Evolutionary conservation across 92 coral and sea anemone species (phyloP), one percentile per base, ranked within the genome.

Genomic region (Phymanthus crucifer): DNA sequence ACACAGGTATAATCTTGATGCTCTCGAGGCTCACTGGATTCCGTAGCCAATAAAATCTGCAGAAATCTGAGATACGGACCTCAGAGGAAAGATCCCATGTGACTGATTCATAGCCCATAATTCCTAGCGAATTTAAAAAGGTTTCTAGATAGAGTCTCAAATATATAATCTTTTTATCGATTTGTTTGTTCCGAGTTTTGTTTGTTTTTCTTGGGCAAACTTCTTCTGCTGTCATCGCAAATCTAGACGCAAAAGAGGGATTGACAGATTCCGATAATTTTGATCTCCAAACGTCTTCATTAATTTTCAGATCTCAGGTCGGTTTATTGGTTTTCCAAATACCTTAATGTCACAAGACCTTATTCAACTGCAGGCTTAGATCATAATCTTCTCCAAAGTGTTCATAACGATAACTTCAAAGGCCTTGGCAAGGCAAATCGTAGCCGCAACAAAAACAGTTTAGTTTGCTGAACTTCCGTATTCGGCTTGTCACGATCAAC

Each of bases 361-460:
- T 61, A 61, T 24, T 61, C 68, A 61, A 11, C 68, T 61, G 34
- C 34, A 61, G 35, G 1, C 32, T 61, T 7, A 61, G 68, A 61
- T 61, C 32, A 12, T 61, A 61, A 61, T 61, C 68, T 61, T 17
- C 12, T 24, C 68, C 32, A 61, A n/a, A 61, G 32, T 61, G 68
- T 29, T 61, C 68, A 17, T 24, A 61, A 61, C 16, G 68, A 61
- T 61, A 61, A 61, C 68, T 61, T 18, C 68, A 29, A 1, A n/a
- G 35, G 35, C 14, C 35, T 23, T 9, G 34, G 16, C 1, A 54
- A 11, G 34, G 66, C 5, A 57, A 5, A 4, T 27, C 9, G 68
- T 61, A 61, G 68, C 68, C 68, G 68, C 16, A 61, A 61, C 34
- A 61, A 61, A 61, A 61, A 27, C 68, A 61, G 1, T 61, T 54